These are phyloP conservation scores for Heterotis niloticus DNA, from an alignment of 2,113 vertebrate species.

Conservation along the genomic window DNA sequence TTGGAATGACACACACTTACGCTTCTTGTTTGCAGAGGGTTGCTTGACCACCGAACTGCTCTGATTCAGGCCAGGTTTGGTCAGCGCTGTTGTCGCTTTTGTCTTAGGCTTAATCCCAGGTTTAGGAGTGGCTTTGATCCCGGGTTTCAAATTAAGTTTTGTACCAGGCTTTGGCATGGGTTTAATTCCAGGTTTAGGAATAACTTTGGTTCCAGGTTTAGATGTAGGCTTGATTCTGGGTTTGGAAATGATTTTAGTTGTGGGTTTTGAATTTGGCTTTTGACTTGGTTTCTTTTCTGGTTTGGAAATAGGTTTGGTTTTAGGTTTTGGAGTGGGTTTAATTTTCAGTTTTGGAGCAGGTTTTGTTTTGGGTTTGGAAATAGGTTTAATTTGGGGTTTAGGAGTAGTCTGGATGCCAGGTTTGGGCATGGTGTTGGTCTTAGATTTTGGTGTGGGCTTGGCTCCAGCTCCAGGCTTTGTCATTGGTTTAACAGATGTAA, in stretches of 20 bases:
- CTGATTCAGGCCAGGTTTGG: constrained; percentile 34
- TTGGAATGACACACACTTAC: constrained; percentile 41
- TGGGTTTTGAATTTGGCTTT: constrained; percentile 26
- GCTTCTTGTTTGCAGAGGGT: constrained; percentile 44
- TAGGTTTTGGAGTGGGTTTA: constrained; percentile 14
- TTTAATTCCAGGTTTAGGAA: constrained; percentile 5
- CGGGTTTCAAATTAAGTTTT: constrained; percentile 33
- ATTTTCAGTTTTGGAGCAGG: not conserved
- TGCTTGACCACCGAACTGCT: constrained; percentile 50
- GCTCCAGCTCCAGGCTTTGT: not conserved
- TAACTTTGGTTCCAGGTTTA: constrained; percentile 14
- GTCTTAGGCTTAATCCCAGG: constrained; percentile 17
- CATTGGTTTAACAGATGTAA: not conserved
- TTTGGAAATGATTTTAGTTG: constrained; percentile 9
- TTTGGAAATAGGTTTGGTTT: constrained; percentile 36
- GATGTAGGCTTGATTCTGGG: constrained; percentile 1
- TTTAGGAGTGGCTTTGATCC: constrained; percentile 29
- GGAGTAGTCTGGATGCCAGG: not conserved
- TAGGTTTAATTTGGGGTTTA: not conserved
- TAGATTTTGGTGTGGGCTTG: not conserved
- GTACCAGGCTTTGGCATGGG: constrained; percentile 26
- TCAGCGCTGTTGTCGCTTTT: constrained; percentile 22
- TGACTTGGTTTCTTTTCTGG: not conserved
- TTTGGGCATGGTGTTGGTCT: not conserved
- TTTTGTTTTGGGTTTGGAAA: not conserved